These are phyloP conservation scores for Stenolophus ochropezus DNA, from an alignment of 2,888 invertebrate species.

Conservation along the genomic window DNA sequence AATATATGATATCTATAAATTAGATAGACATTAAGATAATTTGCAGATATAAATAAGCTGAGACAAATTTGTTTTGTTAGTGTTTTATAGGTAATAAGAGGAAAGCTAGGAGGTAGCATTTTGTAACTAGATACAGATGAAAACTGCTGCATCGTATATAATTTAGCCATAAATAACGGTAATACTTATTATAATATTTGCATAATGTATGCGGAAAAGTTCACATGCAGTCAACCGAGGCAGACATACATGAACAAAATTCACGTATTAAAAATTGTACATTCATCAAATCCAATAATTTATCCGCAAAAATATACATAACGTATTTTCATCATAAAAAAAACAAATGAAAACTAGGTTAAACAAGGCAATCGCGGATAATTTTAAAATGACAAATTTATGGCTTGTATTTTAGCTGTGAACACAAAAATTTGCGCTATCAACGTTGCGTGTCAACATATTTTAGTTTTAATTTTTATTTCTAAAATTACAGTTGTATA, in stretches of 20 bases:
- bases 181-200: conserved; percentile 43
- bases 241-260: conserved; percentile 36
- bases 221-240: conserved; percentile 1
- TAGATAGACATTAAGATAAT: conserved; percentile 26
- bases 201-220: conserved; percentile 44
- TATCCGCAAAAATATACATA: conserved; percentile 58
- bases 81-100: conserved; percentile 10
- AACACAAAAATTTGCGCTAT: conserved; percentile 56
- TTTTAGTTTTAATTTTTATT: conserved; percentile 60
- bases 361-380: conserved; percentile 60
- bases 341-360: conserved; percentile 58
- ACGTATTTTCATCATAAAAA: conserved; percentile 48
- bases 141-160: conserved; percentile 23
- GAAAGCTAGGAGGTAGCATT: neutral
- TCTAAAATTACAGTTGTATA: conserved; percentile 60
- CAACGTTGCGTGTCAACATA: conserved; percentile 56
- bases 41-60: conserved; percentile 5
- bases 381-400: conserved; percentile 60
- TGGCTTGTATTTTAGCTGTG: conserved; percentile 56
- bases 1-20: neutral
- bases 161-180: conserved; percentile 40
- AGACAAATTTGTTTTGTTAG: conserved; percentile 22
- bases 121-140: conserved; percentile 14
- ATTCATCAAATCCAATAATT: conserved; percentile 57
- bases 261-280: conserved; percentile 52